These are phyloP conservation scores for Pteria penguin DNA, from an alignment of 2,888 invertebrate genomes.

Conservation along the genomic window DNA sequence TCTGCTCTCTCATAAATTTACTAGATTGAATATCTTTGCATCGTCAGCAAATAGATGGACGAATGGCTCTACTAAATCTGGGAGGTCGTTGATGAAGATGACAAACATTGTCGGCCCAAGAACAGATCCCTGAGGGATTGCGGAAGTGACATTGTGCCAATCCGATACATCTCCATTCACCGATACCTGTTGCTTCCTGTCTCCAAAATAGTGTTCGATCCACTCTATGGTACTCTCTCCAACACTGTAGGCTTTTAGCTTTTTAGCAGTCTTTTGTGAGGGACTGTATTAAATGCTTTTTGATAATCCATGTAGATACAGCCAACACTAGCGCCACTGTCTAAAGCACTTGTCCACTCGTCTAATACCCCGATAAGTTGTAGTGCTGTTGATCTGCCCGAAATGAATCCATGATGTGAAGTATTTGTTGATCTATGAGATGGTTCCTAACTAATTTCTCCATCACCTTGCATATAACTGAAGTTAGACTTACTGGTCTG, in stretches of 20 bases:
- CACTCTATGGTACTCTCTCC: background rate
- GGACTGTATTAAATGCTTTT: constrained; percentile 18
- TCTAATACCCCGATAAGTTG: constrained; percentile 12
- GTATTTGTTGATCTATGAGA: background rate
- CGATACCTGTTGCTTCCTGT: background rate
- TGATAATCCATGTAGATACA: constrained; percentile 5
- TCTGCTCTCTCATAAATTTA: background rate
- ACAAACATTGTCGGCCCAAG: constrained; percentile 10
- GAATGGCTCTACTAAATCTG: background rate
- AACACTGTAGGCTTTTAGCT: constrained; percentile 2
- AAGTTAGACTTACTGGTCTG: background rate
- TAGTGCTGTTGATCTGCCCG: constrained; percentile 4
- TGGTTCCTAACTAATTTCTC: background rate
- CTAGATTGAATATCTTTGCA: background rate
- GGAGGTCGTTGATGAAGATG: constrained; percentile 2
- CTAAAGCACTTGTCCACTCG: constrained; percentile 7
- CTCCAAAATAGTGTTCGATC: background rate
- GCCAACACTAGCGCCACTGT: background rate
- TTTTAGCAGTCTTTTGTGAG: constrained; percentile 13
- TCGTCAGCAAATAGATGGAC: background rate
- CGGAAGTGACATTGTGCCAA: constrained; percentile 4
- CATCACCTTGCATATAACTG: background rate
- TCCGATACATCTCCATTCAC: constrained; percentile 1
- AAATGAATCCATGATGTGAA: constrained; percentile 16
- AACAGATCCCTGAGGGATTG: constrained; percentile 1